phyloP scores from a whole-genome alignment of 2,797 vertebrate species.

The Streptopelia turtur region DNA sequence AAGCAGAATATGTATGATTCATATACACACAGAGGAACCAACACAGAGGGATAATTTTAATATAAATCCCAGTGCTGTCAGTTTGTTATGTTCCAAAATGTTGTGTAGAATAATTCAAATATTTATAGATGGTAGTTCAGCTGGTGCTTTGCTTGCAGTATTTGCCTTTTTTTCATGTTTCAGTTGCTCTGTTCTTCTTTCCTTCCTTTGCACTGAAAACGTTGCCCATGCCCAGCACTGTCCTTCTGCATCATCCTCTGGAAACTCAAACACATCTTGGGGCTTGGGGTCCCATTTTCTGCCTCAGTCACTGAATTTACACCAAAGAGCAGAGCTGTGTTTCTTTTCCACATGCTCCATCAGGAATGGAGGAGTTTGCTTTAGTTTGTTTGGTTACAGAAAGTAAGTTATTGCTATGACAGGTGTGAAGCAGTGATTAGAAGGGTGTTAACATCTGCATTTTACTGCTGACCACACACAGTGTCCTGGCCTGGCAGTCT shows the following conservation, averaged over 20 bases:
- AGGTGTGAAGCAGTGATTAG: neutral
- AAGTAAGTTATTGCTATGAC: neutral
- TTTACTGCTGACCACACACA: neutral
- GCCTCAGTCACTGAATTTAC: neutral
- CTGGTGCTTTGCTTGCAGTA: slow-evolving; percentile 59
- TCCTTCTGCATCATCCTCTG: neutral
- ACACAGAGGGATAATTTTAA: slow-evolving; percentile 34
- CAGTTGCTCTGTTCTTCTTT: neutral
- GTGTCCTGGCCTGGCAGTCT: neutral
- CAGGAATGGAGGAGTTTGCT: neutral
- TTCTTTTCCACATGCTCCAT: neutral
- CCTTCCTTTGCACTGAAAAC: slow-evolving; percentile 28
- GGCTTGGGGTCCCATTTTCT: neutral
- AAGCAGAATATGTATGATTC: slow-evolving; percentile 43
- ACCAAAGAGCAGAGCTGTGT: neutral
- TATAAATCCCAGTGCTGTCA: slow-evolving; percentile 41
- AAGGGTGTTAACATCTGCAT: neutral
- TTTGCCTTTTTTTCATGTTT: slow-evolving; percentile 55
- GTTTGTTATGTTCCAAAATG: slow-evolving; percentile 47
- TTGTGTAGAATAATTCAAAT: slow-evolving; percentile 54
- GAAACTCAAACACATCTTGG: neutral
- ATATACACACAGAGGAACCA: neutral
- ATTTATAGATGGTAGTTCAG: slow-evolving; percentile 53
- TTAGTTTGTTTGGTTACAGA: too few relatives aligned
- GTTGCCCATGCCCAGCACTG: neutral